These are phyloP conservation scores for Halocaridina rubra DNA, from an alignment of 2,888 invertebrate species.

Conservation along the genomic window DNA sequence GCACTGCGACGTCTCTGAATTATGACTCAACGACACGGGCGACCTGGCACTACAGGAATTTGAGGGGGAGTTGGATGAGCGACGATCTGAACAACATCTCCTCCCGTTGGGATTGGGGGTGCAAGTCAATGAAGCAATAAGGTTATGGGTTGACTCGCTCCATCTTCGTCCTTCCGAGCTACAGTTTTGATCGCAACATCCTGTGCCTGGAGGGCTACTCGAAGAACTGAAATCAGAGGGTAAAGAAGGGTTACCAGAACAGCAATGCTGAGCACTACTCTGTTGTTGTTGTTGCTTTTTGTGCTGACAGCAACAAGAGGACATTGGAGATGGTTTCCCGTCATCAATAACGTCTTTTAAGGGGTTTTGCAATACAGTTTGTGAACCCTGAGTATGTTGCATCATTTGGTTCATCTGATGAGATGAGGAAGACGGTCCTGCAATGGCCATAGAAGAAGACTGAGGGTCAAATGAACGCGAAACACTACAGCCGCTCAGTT, in stretches of 20 bases:
- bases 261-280: neutral
- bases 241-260: neutral
- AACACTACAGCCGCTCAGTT: neutral
- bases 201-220: neutral
- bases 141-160: neutral
- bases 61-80: neutral
- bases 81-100: neutral
- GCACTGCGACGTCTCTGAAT: neutral
- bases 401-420: neutral
- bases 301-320: neutral
- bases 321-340: neutral
- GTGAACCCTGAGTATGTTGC: neutral
- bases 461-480: neutral
- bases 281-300: neutral
- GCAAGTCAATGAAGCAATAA: constrained; percentile 34
- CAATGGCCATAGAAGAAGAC: neutral
- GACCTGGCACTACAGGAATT: neutral
- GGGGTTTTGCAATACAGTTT: neutral
- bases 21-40: neutral
- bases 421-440: neutral
- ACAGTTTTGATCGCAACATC: neutral
- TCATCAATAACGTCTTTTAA: neutral
- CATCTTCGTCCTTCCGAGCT: neutral
- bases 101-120: neutral
- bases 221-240: neutral